phyloP scores from a whole-genome alignment of 2,113 vertebrate species.

The Mionectes macconnelli region DNA sequence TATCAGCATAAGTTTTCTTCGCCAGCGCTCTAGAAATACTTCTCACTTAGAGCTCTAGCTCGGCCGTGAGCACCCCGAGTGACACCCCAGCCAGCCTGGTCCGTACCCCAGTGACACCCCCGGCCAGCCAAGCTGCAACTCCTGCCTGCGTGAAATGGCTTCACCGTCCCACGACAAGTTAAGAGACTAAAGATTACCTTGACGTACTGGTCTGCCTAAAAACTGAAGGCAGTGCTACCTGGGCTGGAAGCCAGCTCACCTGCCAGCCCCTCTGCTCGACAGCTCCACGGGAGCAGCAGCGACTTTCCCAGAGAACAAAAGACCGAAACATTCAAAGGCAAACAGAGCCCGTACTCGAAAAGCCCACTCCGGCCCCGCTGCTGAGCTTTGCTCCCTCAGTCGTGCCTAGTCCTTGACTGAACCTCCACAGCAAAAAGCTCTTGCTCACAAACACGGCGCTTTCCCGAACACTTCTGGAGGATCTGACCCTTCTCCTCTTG shows the following conservation, averaged over 20 bases:
- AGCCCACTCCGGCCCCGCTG: neutral
- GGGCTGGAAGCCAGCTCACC: constrained; percentile 1
- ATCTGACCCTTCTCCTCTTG: neutral
- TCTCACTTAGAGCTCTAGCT: neutral
- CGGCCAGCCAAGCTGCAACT: neutral
- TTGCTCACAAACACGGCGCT: neutral
- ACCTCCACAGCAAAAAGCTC: neutral
- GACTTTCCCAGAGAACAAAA: neutral
- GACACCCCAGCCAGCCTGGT: neutral
- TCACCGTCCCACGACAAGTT: rapidly evolving
- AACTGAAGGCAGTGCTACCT: neutral
- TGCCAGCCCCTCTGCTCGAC: neutral
- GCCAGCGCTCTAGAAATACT: neutral
- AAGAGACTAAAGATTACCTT: neutral
- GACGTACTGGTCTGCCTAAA: neutral
- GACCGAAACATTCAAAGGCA: neutral
- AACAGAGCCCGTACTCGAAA: neutral
- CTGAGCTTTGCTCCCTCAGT: neutral
- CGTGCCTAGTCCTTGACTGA: rapidly evolving
- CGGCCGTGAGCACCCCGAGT: neutral
- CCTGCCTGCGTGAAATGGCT: neutral
- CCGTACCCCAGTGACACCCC: neutral
- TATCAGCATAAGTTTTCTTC: rapidly evolving
- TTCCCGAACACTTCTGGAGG: neutral
- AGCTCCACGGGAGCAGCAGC: neutral